Conservation (phyloP, 2,888 invertebrate genomes). For the Spilosoma lubricipeda region DNA sequence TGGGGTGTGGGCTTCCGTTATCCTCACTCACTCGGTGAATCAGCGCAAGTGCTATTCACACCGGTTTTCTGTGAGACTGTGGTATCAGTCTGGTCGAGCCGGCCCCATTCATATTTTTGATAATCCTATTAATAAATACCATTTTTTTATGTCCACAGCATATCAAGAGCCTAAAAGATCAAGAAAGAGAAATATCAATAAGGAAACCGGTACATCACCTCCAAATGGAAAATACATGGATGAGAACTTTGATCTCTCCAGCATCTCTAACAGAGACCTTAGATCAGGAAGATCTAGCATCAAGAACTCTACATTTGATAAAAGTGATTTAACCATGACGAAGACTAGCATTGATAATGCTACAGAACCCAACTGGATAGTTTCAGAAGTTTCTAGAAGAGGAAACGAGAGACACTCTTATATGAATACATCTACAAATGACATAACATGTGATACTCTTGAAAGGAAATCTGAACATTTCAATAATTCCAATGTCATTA, state of each 20-base stretch:
- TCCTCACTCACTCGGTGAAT: too few species aligned
- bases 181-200: slow-evolving; percentile 15
- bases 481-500: slow-evolving; percentile 3
- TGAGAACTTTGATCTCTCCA: slow-evolving; percentile 16
- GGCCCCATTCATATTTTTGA: too few species aligned
- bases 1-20: too few species aligned
- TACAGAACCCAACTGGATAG: slow-evolving; percentile 25
- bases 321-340: neutral
- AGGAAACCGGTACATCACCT: slow-evolving; percentile 21
- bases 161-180: slow-evolving; percentile 29
- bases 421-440: slow-evolving; percentile 6
- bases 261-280: slow-evolving; percentile 14
- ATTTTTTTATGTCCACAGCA: slow-evolving; percentile 19
- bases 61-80: too few species aligned
- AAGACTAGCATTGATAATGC: slow-evolving; percentile 8
- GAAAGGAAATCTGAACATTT: slow-evolving; percentile 3
- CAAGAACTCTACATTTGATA: slow-evolving; percentile 16
- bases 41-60: too few species aligned
- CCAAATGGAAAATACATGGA: slow-evolving; percentile 24
- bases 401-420: neutral
- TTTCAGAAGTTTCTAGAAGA: slow-evolving; percentile 18
- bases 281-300: slow-evolving; percentile 20
- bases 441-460: slow-evolving; percentile 13
- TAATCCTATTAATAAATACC: neutral
- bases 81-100: too few species aligned